These are phyloP conservation scores for Patella caerulea DNA, from an alignment of 2,888 invertebrate genomes.

Conservation along the genomic window DNA sequence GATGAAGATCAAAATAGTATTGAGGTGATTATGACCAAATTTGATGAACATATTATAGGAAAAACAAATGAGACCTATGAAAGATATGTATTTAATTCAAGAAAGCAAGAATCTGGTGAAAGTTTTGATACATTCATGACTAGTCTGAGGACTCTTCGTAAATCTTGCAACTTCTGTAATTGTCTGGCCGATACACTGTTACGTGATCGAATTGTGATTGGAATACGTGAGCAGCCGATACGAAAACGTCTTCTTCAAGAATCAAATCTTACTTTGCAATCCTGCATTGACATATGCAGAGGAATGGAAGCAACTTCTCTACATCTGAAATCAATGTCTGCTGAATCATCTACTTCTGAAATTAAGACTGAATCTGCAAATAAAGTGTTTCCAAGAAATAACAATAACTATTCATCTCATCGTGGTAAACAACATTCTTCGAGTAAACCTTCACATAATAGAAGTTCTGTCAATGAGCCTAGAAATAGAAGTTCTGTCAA, in stretches of 20 bases:
- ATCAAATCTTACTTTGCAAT: conserved; percentile 19
- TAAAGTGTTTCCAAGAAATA: too few species aligned
- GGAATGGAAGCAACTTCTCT: conserved; percentile 15
- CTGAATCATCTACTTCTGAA: not conserved
- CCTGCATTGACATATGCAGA: conserved; percentile 23
- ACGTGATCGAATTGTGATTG: conserved; percentile 26
- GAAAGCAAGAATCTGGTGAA: too few species aligned
- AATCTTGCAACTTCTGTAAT: conserved; percentile 36
- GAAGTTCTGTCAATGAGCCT: too few species aligned
- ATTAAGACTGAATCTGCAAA: too few species aligned
- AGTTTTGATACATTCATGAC: not conserved
- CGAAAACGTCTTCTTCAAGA: conserved; percentile 19
- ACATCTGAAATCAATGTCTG: conserved; percentile 14
- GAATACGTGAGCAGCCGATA: conserved; percentile 9
- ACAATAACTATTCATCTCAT: too few species aligned
- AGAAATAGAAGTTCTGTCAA: too few species aligned
- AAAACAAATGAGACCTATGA: too few species aligned
- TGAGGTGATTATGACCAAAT: too few species aligned
- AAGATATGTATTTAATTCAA: too few species aligned
- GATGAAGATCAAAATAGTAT: too few species aligned
- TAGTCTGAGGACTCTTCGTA: conserved; percentile 25
- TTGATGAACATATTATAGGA: not conserved
- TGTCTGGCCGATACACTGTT: conserved; percentile 28
- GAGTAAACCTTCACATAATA: too few species aligned
- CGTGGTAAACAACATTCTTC: too few species aligned